Base-by-base conservation (phyloP, 2,113 vertebrate genomes). In the Choloepus hoffmanni region DNA sequence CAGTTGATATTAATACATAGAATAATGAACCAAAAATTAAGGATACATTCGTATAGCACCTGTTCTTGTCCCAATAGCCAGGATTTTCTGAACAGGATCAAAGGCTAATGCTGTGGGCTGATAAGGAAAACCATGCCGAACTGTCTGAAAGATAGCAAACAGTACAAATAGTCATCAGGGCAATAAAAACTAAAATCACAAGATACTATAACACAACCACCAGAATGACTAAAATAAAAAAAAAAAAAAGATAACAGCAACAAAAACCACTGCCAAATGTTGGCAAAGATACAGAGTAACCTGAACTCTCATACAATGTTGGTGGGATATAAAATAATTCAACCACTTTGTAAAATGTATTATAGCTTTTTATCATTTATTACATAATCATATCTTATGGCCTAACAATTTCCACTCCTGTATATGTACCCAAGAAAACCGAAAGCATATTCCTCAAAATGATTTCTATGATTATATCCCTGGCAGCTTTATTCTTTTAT, bases 41-140 rank as follows among this genome's bases (percentile, higher is more conserved):
- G 99, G 99, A 99, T 99, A 99, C 99, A 99, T 99, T 97, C 99
- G 98, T 96, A 99, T 98, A 84, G 99, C 99, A 97, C 99, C 99
- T 94, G 99, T 99, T 98, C 99, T 99, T 48, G 99, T 99, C 87
- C 99, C 99, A 79, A 99, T 98, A 83, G 99, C 99, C 98, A 99
- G 98, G 85, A 99, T 99, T 99, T 99, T 99, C 99, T 99, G 99
- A 97, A 99, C 99, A 2, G 99, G 99, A 98, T 99, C 99, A 97
- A 99, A 99, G 90, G 99, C 99, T 98, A 99, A 98, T 93, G 99
- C 98, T 85, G 99, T 99, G 76, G 99, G 99, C 92, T 99, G 99
- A 97, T 99, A 99, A 60, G 99, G 99, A 97, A 99, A 99, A 72
- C 99, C 99, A 97, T 99, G 99, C 76, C 99, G 99, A 95, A 99